Evolutionary conservation across 2,113 vertebrate genomes (phyloP).

Genomic region (Glaucidium brasilianum): DNA sequence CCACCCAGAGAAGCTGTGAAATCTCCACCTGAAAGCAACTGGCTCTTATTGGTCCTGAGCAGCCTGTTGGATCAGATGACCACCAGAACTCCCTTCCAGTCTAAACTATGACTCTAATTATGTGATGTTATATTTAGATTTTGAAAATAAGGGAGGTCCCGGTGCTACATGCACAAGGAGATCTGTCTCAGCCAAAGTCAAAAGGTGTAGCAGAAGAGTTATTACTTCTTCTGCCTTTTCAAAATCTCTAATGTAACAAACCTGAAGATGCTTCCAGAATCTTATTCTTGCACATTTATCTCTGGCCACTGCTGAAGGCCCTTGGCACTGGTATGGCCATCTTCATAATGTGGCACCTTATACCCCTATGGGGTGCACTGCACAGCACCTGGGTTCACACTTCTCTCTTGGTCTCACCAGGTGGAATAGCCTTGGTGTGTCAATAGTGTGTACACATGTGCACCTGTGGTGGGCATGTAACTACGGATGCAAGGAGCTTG

Average conservation of each 20-base stretch:
- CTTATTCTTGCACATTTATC: not conserved
- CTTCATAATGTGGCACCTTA: not conserved
- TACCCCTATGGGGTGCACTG: not conserved
- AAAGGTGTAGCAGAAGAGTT: not conserved
- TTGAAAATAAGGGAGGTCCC: not conserved
- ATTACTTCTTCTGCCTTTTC: not conserved
- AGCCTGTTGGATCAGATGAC: not conserved
- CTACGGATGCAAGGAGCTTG: not conserved
- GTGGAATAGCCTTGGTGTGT: not conserved
- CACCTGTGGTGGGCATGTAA: not conserved
- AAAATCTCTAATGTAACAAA: not conserved
- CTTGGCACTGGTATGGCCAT: not conserved
- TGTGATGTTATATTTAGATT: not conserved
- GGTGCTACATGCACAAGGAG: not conserved
- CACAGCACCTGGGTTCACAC: not conserved
- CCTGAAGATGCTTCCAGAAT: not conserved
- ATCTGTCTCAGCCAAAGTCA: not conserved
- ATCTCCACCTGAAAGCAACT: not conserved
- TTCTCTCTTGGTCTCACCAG: not conserved
- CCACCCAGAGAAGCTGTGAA: not conserved
- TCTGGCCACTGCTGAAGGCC: not conserved
- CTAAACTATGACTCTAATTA: not conserved
- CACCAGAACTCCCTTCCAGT: not conserved
- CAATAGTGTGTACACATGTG: rapidly evolving
- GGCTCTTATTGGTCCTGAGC: not conserved